phyloP scores from a whole-genome alignment of 2,113 vertebrate species.

The Alouatta palliata region DNA sequence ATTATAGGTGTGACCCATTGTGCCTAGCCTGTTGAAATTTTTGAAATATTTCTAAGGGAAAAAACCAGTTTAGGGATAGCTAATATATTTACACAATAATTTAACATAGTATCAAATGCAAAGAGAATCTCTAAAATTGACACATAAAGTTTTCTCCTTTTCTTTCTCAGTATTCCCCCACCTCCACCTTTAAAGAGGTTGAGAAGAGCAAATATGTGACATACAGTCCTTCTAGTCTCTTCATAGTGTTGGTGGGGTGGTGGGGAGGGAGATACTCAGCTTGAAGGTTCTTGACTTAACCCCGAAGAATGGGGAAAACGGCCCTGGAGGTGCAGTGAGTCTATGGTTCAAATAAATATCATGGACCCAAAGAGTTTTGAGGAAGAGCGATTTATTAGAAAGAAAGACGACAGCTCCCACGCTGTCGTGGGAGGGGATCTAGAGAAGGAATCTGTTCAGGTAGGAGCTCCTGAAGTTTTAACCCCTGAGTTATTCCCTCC shows the following conservation, averaged over 20 bases:
- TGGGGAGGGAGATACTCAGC: too few relatives aligned
- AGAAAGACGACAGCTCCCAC: too few relatives aligned
- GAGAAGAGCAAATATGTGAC: conserved; percentile 46
- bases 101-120: not conserved
- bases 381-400: too few relatives aligned
- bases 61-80: not conserved
- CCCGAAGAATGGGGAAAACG: too few relatives aligned
- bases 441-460: too few relatives aligned
- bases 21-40: not conserved
- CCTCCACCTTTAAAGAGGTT: not conserved
- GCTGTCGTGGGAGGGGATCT: too few relatives aligned
- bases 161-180: not conserved
- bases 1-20: not conserved
- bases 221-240: not conserved
- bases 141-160: not conserved
- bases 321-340: too few relatives aligned
- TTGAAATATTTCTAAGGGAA: not conserved
- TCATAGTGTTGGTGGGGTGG: not conserved
- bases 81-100: not conserved
- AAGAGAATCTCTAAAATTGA: not conserved
- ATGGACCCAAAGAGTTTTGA: too few relatives aligned
- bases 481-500: too few relatives aligned
- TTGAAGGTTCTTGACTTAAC: too few relatives aligned
- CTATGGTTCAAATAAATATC: too few relatives aligned
- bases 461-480: too few relatives aligned